Base-by-base conservation (phyloP, 2,113 vertebrate species). In the Chlamydotis undulata region DNA sequence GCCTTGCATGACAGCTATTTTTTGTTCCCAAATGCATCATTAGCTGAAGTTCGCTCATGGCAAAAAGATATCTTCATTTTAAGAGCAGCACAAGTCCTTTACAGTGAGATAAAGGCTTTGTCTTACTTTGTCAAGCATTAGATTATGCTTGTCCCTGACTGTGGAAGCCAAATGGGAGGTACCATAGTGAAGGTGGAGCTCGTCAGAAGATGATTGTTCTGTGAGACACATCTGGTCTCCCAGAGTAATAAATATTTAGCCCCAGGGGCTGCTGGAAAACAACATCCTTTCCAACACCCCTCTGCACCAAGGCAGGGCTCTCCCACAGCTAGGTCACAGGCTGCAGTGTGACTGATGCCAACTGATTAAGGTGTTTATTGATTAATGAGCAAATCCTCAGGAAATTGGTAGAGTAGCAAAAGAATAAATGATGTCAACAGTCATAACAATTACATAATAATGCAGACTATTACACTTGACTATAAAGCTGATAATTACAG, bases 11-110 rank as follows among this genome's bases (percentile, higher is more conserved):
- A 89, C 71, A 90, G 59, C 37, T 83, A 86, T 53, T 6, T 2
- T 83, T 89, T 73, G 47, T 74, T 95, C 83, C 86, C 86, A 92
- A 89, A 86, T 59, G 83, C 26, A 86, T 65, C 71, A 65, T 92
- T 81, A 94, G 37, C 55, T 74, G 61, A 69, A 83, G 28, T 45
- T 93, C 0, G 7, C 76, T 89, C 49, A 52, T 19, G 31, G 90
- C 74, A 69, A 94, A 85, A 71, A 76, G 29, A 57, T 2, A 91
- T 89, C 77, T 88, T 86, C n/a, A 86, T 87, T 92, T 67, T 29
- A 81, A 70, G 22, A 92, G 26, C 24, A 80, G 19, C 29, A 50
- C 12, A 61, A 71, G 24, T 50, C 47, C 74, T 88, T 90, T 19
- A 28, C 11, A 12, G 10, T 35, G 33, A 59, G 22, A 74, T 1